Conservation (phyloP, 1,140 invertebrate species). For the Brachionus asplanchnoidis region DNA sequence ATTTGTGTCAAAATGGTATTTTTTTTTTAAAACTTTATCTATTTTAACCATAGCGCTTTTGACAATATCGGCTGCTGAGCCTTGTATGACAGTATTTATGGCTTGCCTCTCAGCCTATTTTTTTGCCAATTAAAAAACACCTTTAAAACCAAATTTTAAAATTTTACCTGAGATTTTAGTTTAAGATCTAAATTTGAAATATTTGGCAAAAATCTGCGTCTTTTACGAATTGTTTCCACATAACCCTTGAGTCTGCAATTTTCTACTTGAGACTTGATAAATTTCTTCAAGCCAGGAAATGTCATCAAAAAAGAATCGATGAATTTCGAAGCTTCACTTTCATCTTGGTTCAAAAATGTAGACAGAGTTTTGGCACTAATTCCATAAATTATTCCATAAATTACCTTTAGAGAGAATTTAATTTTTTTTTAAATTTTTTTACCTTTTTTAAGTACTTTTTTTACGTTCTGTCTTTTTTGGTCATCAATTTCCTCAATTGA, state of each 20-base stretch:
- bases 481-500: slow-evolving; percentile 65
- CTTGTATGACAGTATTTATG: slow-evolving; percentile 88
- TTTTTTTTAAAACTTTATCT: slow-evolving; percentile 59
- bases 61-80: slow-evolving; percentile 87
- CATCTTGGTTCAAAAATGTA: slow-evolving; percentile 71
- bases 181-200: slow-evolving; percentile 66
- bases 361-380: slow-evolving; percentile 81
- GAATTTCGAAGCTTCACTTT: slow-evolving; percentile 73
- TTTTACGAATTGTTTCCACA: slow-evolving; percentile 73
- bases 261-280: slow-evolving; percentile 57
- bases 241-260: slow-evolving; percentile 69
- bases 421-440: background rate
- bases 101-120: slow-evolving; percentile 84
- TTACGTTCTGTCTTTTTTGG: slow-evolving; percentile 74
- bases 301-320: slow-evolving; percentile 74
- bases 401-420: slow-evolving; percentile 64
- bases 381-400: slow-evolving; percentile 96
- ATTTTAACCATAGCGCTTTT: slow-evolving; percentile 82
- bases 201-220: slow-evolving; percentile 71
- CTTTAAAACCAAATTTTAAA: background rate
- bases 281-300: slow-evolving; percentile 64
- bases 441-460: slow-evolving; percentile 58
- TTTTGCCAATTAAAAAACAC: background rate
- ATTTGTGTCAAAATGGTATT: slow-evolving; percentile 45
- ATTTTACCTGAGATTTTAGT: slow-evolving; percentile 61